Conservation (phyloP, 2,797 vertebrate species). For the Cheirogaleus major region DNA sequence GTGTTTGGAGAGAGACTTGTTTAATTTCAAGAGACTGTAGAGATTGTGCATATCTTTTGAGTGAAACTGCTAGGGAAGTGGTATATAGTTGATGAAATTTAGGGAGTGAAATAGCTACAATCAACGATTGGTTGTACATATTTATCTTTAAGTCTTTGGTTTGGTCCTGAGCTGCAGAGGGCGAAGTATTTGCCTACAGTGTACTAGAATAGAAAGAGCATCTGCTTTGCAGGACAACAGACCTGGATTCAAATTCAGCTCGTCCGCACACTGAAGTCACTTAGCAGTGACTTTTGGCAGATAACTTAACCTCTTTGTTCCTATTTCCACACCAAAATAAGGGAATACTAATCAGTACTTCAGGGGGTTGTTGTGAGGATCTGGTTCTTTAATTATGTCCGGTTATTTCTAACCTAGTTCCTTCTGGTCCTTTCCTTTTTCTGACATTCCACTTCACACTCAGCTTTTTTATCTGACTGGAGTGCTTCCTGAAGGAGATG, state of each 20-base stretch:
- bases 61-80: not conserved
- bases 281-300: not conserved
- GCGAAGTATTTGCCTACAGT: not conserved
- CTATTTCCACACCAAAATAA: not conserved
- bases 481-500: not conserved
- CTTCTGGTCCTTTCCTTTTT: not conserved
- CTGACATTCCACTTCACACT: not conserved
- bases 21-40: constrained; percentile 42
- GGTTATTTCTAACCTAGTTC: not conserved
- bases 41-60: not conserved
- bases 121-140: not conserved
- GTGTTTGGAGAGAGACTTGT: not conserved
- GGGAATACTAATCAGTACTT: not conserved
- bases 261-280: not conserved
- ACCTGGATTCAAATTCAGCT: not conserved
- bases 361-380: not conserved
- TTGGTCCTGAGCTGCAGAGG: not conserved
- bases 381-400: not conserved
- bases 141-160: constrained; percentile 45
- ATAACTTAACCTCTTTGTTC: constrained; percentile 7
- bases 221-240: not conserved
- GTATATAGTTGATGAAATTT: not conserved
- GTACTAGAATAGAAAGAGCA: not conserved
- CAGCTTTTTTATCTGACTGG: not conserved
- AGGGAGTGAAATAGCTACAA: not conserved